A percentile compares a stretch with the other conserved stretches of the same genome.
phyloP scores from a whole-genome alignment of 2,797 vertebrate species.

The Salmo trutta region DNA sequence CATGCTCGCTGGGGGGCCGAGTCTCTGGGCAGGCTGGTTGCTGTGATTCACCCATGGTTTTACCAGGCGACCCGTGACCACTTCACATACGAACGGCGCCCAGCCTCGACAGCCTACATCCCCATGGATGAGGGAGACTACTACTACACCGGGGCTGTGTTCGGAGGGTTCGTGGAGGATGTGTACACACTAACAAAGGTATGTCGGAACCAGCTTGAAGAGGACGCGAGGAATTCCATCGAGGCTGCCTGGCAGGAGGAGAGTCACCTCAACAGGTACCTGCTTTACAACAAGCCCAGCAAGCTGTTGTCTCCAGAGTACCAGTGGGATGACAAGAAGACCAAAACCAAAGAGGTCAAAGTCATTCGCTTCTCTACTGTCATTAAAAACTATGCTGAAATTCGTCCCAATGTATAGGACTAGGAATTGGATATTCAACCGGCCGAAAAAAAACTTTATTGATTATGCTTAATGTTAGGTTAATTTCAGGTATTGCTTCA shows the following conservation, averaged over 20 bases:
- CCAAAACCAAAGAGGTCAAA: no score
- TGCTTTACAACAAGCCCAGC: conserved; percentile 33
- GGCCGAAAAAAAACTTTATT: no score
- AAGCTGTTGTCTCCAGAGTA: no score
- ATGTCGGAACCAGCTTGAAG: conserved; percentile 68
- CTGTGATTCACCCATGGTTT: no score
- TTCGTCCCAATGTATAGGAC: no score
- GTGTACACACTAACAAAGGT: conserved; percentile 49
- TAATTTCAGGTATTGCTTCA: no score
- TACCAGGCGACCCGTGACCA: not conserved
- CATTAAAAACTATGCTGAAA: no score
- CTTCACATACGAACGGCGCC: conserved; percentile 76
- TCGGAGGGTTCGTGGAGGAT: conserved; percentile 63
- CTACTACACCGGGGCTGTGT: conserved; percentile 74
- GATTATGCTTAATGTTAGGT: no score
- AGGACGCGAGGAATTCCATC: conserved; percentile 65
- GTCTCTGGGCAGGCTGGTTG: no score
- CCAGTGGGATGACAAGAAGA: no score
- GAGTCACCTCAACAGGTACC: conserved; percentile 77
- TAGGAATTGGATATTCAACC: not conserved
- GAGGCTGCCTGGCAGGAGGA: conserved; percentile 81
- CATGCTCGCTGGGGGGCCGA: no score
- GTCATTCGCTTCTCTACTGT: no score
- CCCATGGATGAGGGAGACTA: conserved; percentile 73
- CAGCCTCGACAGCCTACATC: conserved; percentile 66